Evolutionary conservation across 2,797 vertebrate genomes (phyloP).

Genomic region (Sparus aurata): DNA sequence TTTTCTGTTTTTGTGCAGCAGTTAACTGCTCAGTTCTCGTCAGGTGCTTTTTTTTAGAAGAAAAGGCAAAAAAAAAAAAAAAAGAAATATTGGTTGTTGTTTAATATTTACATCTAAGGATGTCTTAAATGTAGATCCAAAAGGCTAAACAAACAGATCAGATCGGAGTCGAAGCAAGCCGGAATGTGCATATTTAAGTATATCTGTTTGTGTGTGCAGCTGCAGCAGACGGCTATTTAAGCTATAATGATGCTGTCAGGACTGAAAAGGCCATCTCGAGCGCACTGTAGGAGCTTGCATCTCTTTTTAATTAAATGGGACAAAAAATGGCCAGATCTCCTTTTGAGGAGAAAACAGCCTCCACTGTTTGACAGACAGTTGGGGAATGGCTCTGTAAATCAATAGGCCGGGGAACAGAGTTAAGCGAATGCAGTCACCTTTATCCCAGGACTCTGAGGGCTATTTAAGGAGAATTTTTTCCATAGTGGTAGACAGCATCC

Average conservation of each 20-base stretch:
- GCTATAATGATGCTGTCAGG: constrained; percentile 60
- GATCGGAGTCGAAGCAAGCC: neutral
- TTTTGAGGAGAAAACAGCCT: constrained; percentile 61
- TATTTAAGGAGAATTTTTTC: constrained; percentile 55
- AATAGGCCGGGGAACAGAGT: constrained; percentile 67
- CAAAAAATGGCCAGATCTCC: constrained; percentile 52
- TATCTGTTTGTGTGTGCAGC: constrained; percentile 3
- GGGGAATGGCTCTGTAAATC: constrained; percentile 69
- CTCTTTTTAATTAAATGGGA: constrained; percentile 69
- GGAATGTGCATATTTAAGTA: neutral
- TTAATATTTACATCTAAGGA: neutral
- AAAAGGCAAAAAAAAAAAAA: neutral
- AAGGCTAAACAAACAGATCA: neutral
- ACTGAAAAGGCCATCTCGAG: constrained; percentile 49
- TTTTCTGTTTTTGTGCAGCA: neutral
- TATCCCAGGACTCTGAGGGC: constrained; percentile 57
- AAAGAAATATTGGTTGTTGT: no score
- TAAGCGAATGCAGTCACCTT: constrained; percentile 70
- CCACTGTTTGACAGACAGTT: constrained; percentile 56
- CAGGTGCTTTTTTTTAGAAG: neutral
- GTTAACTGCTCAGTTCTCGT: neutral
- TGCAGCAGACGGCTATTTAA: constrained; percentile 46
- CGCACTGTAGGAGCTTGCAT: constrained; percentile 38
- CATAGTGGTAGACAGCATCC: constrained; percentile 34
- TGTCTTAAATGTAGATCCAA: neutral